Percentiles rank a stretch among this genome's conserved stretches.
phyloP scores from a whole-genome alignment of 2,888 invertebrate genomes.

The Melinaea menophilus region DNA sequence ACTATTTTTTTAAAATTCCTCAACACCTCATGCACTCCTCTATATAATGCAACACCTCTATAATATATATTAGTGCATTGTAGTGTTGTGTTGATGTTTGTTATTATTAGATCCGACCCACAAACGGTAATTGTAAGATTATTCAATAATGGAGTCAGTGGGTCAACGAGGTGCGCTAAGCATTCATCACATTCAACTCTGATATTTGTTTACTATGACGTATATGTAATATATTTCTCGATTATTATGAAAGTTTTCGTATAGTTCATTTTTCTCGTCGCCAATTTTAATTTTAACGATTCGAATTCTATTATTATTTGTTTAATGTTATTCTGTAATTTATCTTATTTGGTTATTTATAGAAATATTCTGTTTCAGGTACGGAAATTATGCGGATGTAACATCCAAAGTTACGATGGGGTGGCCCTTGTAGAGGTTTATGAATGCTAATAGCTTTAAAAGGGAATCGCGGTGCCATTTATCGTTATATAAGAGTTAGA shows the following conservation, averaged over 20 bases:
- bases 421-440: constrained; percentile 22
- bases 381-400: constrained; percentile 44
- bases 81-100: neutral
- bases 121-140: constrained; percentile 20
- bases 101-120: constrained; percentile 27
- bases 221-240: too few relatives aligned
- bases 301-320: too few relatives aligned
- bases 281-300: too few relatives aligned
- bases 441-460: constrained; percentile 25
- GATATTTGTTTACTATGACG: too few relatives aligned
- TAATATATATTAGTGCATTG: neutral
- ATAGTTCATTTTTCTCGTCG: too few relatives aligned
- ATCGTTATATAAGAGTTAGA: constrained; percentile 15
- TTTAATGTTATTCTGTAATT: neutral
- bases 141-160: constrained; percentile 18
- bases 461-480: constrained; percentile 24
- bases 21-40: too few relatives aligned
- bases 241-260: too few relatives aligned
- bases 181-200: too few relatives aligned
- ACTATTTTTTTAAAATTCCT: too few relatives aligned
- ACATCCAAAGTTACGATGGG: constrained; percentile 9
- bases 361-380: constrained; percentile 62
- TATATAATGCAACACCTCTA: constrained; percentile 3
- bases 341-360: constrained; percentile 40
- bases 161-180: constrained; percentile 13